Conservation (phyloP, 1,140 invertebrate species). For the Lepeophtheirus salmonis region DNA sequence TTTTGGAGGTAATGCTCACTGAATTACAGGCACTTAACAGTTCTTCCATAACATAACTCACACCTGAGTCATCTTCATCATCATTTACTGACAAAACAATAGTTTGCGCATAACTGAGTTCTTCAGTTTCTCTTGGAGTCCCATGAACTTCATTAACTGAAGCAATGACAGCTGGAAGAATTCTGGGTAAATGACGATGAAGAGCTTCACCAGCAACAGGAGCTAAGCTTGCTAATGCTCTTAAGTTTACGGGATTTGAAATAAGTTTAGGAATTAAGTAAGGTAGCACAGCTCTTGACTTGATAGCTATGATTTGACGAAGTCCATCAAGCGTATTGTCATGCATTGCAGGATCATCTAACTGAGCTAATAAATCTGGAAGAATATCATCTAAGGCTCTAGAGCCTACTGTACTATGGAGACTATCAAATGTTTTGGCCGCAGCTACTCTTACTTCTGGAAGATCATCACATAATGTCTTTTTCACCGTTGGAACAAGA, state of each 20-base stretch:
- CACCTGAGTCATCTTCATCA: constrained; percentile 43
- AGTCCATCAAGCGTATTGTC: constrained; percentile 81
- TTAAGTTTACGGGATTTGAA: constrained; percentile 62
- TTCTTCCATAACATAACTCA: constrained; percentile 70
- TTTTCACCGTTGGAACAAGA: constrained; percentile 82
- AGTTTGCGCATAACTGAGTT: constrained; percentile 50
- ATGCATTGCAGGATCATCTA: constrained; percentile 52
- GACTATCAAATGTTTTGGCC: constrained; percentile 84
- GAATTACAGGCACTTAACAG: constrained; percentile 57
- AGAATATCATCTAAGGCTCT: constrained; percentile 93
- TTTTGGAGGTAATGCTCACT: constrained; percentile 30
- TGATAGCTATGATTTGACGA: constrained; percentile 88
- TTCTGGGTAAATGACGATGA: constrained; percentile 72
- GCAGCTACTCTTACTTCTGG: constrained; percentile 82
- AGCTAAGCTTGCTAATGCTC: constrained; percentile 73
- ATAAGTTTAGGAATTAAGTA: constrained; percentile 88
- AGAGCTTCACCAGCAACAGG: constrained; percentile 80
- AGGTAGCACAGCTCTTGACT: constrained; percentile 79
- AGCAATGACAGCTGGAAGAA: constrained; percentile 67
- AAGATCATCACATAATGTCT: constrained; percentile 76
- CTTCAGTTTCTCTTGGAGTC: constrained; percentile 45
- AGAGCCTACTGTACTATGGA: constrained; percentile 81
- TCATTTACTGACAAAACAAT: constrained; percentile 76
- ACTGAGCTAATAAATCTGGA: constrained; percentile 61
- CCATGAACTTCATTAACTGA: constrained; percentile 44